Evolutionary conservation across 2,888 invertebrate species (phyloP).

Genomic region (Mongoloraphidia duomilia): DNA sequence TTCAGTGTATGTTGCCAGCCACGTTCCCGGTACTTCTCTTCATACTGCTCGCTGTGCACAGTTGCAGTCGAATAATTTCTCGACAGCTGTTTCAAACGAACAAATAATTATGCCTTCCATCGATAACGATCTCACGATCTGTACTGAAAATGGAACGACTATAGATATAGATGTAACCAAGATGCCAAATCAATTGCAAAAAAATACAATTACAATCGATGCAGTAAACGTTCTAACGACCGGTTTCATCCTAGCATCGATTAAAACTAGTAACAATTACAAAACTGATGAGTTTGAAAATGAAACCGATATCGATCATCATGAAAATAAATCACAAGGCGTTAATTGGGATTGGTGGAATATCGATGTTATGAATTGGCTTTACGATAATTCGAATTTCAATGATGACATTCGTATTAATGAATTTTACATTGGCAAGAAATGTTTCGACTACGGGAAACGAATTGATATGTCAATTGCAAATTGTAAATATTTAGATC

Average conservation of each 20-base stretch:
- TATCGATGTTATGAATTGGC: constrained; percentile 27
- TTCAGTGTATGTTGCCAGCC: constrained; percentile 38
- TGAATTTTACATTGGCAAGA: neutral
- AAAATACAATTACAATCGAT: constrained; percentile 13
- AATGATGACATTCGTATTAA: too few relatives aligned
- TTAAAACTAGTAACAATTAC: constrained; percentile 11
- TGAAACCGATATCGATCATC: constrained; percentile 10
- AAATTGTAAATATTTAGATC: constrained; percentile 21
- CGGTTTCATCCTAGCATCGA: constrained; percentile 25
- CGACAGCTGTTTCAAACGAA: neutral
- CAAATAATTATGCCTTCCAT: too few relatives aligned
- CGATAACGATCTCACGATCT: too few relatives aligned
- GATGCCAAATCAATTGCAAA: too few relatives aligned
- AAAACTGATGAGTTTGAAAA: neutral
- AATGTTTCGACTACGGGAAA: constrained; percentile 9
- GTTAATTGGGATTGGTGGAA: constrained; percentile 31
- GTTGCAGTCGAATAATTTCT: neutral
- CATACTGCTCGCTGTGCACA: constrained; percentile 8
- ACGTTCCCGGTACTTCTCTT: constrained; percentile 34
- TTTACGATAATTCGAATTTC: constrained; percentile 23
- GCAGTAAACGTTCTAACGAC: constrained; percentile 25
- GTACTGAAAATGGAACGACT: too few relatives aligned
- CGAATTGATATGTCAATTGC: constrained; percentile 20
- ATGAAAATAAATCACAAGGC: constrained; percentile 16
- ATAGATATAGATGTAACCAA: too few relatives aligned